Base-by-base conservation (phyloP, 2,888 invertebrate species). In the Alentia gelatinosa region DNA sequence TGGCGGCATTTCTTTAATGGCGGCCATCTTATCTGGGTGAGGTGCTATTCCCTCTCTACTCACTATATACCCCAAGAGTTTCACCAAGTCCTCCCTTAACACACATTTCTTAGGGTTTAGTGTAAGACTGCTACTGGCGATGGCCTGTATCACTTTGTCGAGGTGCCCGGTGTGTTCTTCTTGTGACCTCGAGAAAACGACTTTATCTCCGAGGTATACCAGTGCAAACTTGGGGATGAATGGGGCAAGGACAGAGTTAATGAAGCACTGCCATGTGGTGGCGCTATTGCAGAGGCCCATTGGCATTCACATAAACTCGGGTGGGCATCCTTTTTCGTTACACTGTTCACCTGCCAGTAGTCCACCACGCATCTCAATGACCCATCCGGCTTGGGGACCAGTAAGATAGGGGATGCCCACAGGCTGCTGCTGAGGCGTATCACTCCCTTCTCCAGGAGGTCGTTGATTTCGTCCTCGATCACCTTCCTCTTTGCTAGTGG, bases 191-290 rank as follows among this genome's bases (percentile, higher is more conserved):
- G 90, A 89, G 30, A 39, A 91, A 9, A 92, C 88, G 0, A 92
- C 83, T n/a, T 93, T 89, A 39, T 92, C 91, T 35, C 93, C 92
- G 23, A 92, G 35, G 63, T n/a, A n/a, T n/a, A n/a, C n/a, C n/a
- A n/a, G n/a, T n/a, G n/a, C 19, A 37, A 79, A 74, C 33, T 9
- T 89, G 0, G 88, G 90, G 7, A 92, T 35, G 23, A 47, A 39
- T 56, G 37, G 84, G 15, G 23, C 40, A 9, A 92, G n/a, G 1
- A 91, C 86, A 0, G 23, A 37, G 15, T 91, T 89, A 91, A 93
- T 92, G 0, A 79, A 37, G 0, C 91, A 23, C 88, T 91, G 91
- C 50, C 92, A 92, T 0, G 9, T n/a, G 3, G 56, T 68, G 7
- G 92, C 92, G 5, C 86, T 89, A 90, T 92, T 93, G 1, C 26